Evolutionary conservation across 1,140 invertebrate genomes (phyloP), one percentile per base, ranked within the genome.

Genomic region (Pogonognathellus flavescens): DNA sequence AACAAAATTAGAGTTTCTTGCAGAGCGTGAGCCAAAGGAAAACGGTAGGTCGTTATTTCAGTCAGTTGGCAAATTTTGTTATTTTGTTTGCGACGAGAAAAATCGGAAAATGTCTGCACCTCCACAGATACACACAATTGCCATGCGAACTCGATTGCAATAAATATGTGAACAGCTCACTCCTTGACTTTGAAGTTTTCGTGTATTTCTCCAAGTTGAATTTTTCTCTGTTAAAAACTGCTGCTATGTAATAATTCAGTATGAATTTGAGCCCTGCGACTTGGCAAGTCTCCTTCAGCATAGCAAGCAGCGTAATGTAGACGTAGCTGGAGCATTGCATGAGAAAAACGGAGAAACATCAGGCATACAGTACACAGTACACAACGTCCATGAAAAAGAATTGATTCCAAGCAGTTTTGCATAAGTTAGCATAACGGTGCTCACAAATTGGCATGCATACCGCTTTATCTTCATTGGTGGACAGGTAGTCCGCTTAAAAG

Each of bases 401-500:
- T 66, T 66, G 70, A 76, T 41, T 50, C 31, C 16, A 13, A 50
- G 70, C 70, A 76, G 31, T 18, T 41, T 76, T 76, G 70, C 70
- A 76, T 76, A 66, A 66, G 62, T 66, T 66, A 66, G 62, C 62
- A 66, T 66, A 66, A 66, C 62, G 62, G 62, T 66, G 62, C 62
- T 66, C 62, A 66, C 62, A 66, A 66, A 76, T 76, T 76, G 70
- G 70, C 70, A 76, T 49, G 70, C 25, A 50, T 31, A 18, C 70
- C 70, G 41, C 70, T 76, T 76, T 50, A 76, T 76, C 70, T 76
- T 76, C 70, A 76, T 76, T 76, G 70, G 70, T 31, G 70, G 70
- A 76, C 70, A 50, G 70, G 70, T 76, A 76, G 70, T 76, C 62
- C 70, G 70, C 70, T 76, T 76, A 66, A 76, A 76, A 76, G 70